Evolutionary conservation across 2,797 vertebrate genomes (phyloP), one percentile per base, ranked within the genome.

Genomic region (Steatocranus sp.): DNA sequence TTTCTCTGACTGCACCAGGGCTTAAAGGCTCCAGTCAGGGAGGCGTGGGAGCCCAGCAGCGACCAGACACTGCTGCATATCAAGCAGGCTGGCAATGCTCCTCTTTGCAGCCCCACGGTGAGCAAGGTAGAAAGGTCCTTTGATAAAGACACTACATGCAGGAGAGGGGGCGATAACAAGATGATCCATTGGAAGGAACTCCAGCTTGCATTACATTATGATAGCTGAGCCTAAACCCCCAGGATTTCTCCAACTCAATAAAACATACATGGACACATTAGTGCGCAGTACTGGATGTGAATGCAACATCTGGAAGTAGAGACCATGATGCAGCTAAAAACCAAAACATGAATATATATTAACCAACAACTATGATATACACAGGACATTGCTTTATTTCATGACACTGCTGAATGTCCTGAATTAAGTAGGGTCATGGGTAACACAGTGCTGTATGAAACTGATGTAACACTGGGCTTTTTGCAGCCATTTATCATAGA

Each of bases 11-110:
- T 94, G 92, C 83, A 23, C 89, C 92, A 86, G 82, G 84, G 87
- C 92, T 92, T 94, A 93, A 94, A 94, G 91, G 92, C 86, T 95
- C 88, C 91, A 94, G 93, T 94, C 92, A 92, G 90, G 89, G 87
- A 93, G 87, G 91, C 83, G 88, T 91, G 86, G 87, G 93, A 92
- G 87, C 88, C 87, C 89, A 91, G 91, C 89, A 93, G 94, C 82
- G 86, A 92, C 91, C 91, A 94, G 90, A 91, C 94, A 84, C 90
- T 83, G 87, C 90, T 94, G 93, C 93, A 94, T 96, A 94, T 94
- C 92, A 95, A 96, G 91, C 93, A 94, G 93, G 86, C 91, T 88
- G 89, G 89, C 82, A 89, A 84, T 86, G 86, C 75, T 81, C 83
- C 91, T 93, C 84, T 86, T 89, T 90, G 90, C 89, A 91, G 91